Conservation (phyloP, 2,113 vertebrate genomes). For the Scomber japonicus region DNA sequence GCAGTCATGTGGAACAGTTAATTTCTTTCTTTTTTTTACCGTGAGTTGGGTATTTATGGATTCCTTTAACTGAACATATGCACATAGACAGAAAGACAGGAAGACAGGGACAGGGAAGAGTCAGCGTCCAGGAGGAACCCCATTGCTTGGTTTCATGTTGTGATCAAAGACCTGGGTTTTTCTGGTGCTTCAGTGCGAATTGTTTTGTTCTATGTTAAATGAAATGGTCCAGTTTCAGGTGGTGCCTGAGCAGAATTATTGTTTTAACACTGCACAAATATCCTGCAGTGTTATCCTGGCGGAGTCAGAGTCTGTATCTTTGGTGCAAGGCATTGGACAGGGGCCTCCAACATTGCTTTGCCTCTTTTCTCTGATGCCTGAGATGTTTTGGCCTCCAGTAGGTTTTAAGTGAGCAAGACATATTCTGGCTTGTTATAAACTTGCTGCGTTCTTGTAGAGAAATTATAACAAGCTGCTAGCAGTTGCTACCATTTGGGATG, state of each 20-base stretch:
- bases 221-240: slow-evolving; percentile 40
- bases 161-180: slow-evolving; percentile 12
- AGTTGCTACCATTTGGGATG: slow-evolving; percentile 59
- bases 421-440: slow-evolving; percentile 65
- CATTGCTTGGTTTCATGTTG: slow-evolving; percentile 12
- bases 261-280: slow-evolving; percentile 29
- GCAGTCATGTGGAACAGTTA: slow-evolving; percentile 42
- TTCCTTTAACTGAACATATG: slow-evolving; percentile 42
- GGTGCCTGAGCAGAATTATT: slow-evolving; percentile 23
- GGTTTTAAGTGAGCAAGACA: slow-evolving; percentile 55
- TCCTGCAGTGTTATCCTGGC: slow-evolving; percentile 16
- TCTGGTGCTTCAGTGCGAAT: not conserved
- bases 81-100: slow-evolving; percentile 1
- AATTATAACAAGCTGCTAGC: slow-evolving; percentile 63
- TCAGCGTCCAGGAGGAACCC: slow-evolving; percentile 37
- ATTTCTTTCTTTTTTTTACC: not conserved
- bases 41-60: slow-evolving; percentile 47
- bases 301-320: not conserved
- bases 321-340: not conserved
- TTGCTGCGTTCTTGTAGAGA: slow-evolving; percentile 48
- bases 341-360: slow-evolving; percentile 23
- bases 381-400: slow-evolving; percentile 40
- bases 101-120: slow-evolving; percentile 28
- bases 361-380: slow-evolving; percentile 8
- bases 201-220: slow-evolving; percentile 45